Evolutionary conservation across 2,113 vertebrate species (phyloP).

Genomic region (Bostrychus sinensis): DNA sequence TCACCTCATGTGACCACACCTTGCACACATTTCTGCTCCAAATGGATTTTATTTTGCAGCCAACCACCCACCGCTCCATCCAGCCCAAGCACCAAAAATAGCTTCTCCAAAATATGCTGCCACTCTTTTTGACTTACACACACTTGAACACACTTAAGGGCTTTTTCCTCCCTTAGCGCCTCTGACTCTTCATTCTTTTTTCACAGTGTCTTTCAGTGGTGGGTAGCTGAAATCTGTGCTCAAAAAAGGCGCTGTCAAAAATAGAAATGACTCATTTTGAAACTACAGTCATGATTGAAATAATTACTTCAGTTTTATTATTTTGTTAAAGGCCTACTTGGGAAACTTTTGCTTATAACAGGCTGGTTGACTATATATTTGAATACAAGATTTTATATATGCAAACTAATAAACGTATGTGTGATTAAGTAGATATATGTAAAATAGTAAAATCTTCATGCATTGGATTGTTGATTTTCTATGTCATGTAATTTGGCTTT

Average conservation of each 20-base stretch:
- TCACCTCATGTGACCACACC: conserved; percentile 29
- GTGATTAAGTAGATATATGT: too few species aligned
- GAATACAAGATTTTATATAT: background rate
- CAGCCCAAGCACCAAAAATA: conserved; percentile 55
- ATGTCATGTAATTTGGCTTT: too few species aligned
- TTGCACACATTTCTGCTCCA: conserved; percentile 15
- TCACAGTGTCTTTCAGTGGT: background rate
- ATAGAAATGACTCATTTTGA: background rate
- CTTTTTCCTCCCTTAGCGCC: conserved; percentile 16
- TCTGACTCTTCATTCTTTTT: conserved; percentile 9
- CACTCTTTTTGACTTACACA: conserved; percentile 30
- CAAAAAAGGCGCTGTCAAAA: background rate
- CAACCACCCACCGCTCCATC: conserved; percentile 24
- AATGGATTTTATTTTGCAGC: conserved; percentile 42
- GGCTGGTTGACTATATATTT: background rate
- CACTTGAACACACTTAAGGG: conserved; percentile 27
- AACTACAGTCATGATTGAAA: background rate
- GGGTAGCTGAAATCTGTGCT: background rate
- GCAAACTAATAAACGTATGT: too few species aligned
- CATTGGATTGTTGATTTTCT: too few species aligned
- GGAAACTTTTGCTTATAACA: background rate
- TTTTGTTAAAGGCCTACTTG: background rate
- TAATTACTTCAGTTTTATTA: background rate
- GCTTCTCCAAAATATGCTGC: conserved; percentile 39
- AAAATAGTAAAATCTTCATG: too few species aligned